These are phyloP conservation scores for Anastrepha ludens DNA, from an alignment of 1,140 invertebrate species.

Conservation along the genomic window DNA sequence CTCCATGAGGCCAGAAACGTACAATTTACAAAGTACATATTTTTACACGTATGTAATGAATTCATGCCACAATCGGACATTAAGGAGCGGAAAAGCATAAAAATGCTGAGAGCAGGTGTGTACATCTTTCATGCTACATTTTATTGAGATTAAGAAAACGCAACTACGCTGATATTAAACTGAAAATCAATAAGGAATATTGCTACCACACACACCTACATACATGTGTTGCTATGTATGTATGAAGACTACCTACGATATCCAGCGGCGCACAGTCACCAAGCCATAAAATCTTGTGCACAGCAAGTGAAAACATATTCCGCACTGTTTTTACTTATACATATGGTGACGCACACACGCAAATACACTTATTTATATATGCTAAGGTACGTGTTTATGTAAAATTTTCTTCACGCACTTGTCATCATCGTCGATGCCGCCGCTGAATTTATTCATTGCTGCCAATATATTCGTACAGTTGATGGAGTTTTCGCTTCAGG, in stretches of 20 bases:
- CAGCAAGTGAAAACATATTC: background rate
- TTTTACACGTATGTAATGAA: background rate
- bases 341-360: background rate
- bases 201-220: too few species aligned
- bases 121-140: background rate
- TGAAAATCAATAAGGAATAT: background rate
- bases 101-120: background rate
- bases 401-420: background rate
- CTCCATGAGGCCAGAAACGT: background rate
- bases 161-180: background rate
- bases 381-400: background rate
- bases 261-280: background rate
- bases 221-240: too few species aligned
- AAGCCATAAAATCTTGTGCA: background rate
- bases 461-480: constrained; percentile 2
- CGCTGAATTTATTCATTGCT: constrained; percentile 16
- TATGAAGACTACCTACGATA: background rate
- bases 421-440: background rate
- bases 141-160: background rate
- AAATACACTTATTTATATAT: background rate
- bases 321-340: background rate
- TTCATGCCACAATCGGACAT: background rate
- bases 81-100: background rate
- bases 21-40: background rate
- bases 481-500: background rate